phyloP scores from a whole-genome alignment of 37 sponge, comb jelly and placozoan species.

The Ianthella basta region DNA sequence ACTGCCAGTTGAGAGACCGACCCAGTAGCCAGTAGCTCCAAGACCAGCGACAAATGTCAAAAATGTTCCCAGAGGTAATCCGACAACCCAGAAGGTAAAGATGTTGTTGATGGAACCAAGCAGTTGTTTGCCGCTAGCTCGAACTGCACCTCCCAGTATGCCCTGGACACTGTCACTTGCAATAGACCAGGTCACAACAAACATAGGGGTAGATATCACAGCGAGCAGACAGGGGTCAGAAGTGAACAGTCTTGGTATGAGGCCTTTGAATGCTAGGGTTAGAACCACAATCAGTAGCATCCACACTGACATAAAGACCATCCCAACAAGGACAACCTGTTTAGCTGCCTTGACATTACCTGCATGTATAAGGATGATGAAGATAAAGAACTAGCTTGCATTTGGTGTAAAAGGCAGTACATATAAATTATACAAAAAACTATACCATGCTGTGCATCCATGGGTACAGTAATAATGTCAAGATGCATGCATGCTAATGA shows the following conservation, averaged over 20 bases:
- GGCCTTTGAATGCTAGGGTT: neutral
- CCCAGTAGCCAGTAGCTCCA: constrained; percentile 61
- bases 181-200: neutral
- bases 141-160: constrained; percentile 38
- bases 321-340: neutral
- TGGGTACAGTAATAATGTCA: too few species aligned
- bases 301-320: neutral
- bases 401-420: too few species aligned
- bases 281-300: neutral
- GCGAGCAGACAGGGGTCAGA: constrained; percentile 6
- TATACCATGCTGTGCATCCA: too few species aligned
- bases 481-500: too few species aligned
- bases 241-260: neutral
- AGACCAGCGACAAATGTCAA: constrained; percentile 47
- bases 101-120: constrained; percentile 44
- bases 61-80: constrained; percentile 49
- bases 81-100: constrained; percentile 44
- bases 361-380: too few species aligned
- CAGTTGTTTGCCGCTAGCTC: constrained; percentile 58
- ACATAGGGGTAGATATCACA: neutral
- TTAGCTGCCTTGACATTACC: constrained; percentile 16
- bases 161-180: neutral
- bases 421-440: too few species aligned
- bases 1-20: constrained; percentile 44
- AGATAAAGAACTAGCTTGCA: too few species aligned